Conservation (phyloP, 2,797 vertebrate species). For the Pogoniulus pusillus region DNA sequence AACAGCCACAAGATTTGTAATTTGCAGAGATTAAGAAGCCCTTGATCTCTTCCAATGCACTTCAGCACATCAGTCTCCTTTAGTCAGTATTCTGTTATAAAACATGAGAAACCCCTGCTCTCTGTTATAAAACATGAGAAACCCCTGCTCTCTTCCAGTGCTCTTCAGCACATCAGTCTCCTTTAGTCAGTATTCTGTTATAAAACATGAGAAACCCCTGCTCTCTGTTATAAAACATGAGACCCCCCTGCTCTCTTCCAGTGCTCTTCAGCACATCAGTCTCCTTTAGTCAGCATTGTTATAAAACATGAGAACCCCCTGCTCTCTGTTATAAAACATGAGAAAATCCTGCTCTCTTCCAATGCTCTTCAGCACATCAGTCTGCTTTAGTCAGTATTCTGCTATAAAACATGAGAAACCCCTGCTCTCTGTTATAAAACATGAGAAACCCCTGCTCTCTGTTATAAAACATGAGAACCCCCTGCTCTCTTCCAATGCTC, state of each 20-base stretch:
- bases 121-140: constrained; percentile 65
- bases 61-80: constrained; percentile 11
- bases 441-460: too few relatives aligned
- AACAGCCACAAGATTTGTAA: constrained; percentile 52
- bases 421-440: too few relatives aligned
- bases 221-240: too few relatives aligned
- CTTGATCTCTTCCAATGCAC: constrained; percentile 38
- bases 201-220: constrained; percentile 58
- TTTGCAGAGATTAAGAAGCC: constrained; percentile 3
- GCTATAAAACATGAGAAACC: constrained; percentile 69
- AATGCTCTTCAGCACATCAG: constrained; percentile 41
- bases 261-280: constrained; percentile 37
- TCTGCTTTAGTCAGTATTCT: constrained; percentile 9
- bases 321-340: too few relatives aligned
- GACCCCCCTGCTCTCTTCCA: constrained; percentile 37
- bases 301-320: constrained; percentile 61
- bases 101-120: constrained; percentile 51
- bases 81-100: constrained; percentile 40
- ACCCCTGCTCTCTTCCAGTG: constrained; percentile 30
- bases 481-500: too few relatives aligned
- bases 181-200: constrained; percentile 35
- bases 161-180: constrained; percentile 15
- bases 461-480: too few relatives aligned
- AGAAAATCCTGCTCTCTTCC: too few relatives aligned
- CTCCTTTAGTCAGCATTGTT: constrained; percentile 20